Evolutionary conservation across 2,797 vertebrate genomes (phyloP).

Genomic region (Muraenolepis orangiensis): DNA sequence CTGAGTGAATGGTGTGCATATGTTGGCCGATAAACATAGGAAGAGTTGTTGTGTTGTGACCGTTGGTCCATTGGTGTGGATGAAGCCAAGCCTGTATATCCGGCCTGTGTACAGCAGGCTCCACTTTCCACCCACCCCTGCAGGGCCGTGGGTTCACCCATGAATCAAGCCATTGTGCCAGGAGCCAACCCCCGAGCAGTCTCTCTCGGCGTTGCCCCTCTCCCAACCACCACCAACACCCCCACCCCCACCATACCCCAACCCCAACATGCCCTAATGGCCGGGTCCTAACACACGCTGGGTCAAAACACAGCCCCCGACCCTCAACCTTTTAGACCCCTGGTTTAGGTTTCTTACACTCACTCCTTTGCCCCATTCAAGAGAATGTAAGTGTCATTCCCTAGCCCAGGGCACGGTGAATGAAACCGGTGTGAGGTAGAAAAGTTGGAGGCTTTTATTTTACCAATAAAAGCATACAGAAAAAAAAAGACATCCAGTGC

Average conservation of each 20-base stretch:
- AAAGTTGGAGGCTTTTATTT: conserved; percentile 30
- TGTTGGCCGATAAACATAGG: background rate
- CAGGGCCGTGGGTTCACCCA: conserved; percentile 50
- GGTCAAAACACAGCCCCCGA: conserved; percentile 61
- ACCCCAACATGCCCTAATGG: conserved; percentile 25
- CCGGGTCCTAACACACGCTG: conserved; percentile 54
- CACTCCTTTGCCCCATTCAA: conserved; percentile 6
- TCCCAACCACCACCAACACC: background rate
- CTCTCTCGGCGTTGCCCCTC: conserved; percentile 41
- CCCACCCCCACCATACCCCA: background rate
- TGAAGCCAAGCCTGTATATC: conserved; percentile 24
- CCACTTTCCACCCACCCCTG: conserved; percentile 59
- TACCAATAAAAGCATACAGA: conserved; percentile 30
- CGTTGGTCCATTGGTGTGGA: conserved; percentile 31
- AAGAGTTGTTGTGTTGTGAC: background rate
- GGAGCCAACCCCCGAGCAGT: conserved; percentile 60
- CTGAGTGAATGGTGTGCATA: background rate
- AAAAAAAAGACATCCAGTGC: background rate
- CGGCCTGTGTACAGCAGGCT: conserved; percentile 43
- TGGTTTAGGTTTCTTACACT: conserved; percentile 17
- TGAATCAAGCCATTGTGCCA: conserved; percentile 71
- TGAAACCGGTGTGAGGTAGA: conserved; percentile 17
- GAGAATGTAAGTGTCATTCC: background rate
- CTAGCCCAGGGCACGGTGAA: conserved; percentile 36
- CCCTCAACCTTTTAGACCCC: conserved; percentile 62